These are phyloP conservation scores for Dryadula phaetusa DNA, from an alignment of 2,888 invertebrate genomes.

Conservation along the genomic window DNA sequence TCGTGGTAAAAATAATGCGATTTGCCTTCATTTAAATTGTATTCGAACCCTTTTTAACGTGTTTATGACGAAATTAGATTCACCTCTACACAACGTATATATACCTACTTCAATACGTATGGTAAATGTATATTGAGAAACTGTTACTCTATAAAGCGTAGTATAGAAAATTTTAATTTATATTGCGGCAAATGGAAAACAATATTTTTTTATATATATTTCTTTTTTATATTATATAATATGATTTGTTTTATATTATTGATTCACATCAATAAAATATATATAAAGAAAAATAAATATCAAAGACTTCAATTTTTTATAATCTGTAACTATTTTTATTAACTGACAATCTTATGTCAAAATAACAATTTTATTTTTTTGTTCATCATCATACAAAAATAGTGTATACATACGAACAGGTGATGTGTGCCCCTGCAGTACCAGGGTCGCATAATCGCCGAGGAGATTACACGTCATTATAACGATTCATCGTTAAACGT, in stretches of 20 bases:
- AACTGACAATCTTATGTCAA: no score
- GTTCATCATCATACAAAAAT: background rate
- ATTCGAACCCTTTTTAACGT: background rate
- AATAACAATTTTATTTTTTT: no score
- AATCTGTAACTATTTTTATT: no score
- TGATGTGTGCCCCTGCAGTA: constrained; percentile 60
- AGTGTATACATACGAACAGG: constrained; percentile 50
- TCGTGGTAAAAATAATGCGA: background rate
- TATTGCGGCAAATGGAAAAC: background rate
- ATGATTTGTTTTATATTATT: background rate
- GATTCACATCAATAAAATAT: no score
- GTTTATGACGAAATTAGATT: background rate
- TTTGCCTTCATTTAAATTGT: background rate
- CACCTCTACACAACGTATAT: background rate
- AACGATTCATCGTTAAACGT: constrained; percentile 49
- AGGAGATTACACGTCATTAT: constrained; percentile 55
- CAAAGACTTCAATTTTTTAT: background rate
- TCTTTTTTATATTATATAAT: background rate
- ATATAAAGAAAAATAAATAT: no score
- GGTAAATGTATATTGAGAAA: background rate
- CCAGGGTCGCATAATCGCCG: constrained; percentile 57
- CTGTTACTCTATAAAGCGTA: background rate
- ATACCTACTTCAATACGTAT: background rate
- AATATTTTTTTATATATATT: background rate
- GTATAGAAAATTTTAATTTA: no score